phyloP scores from a whole-genome alignment of 53 echinoderm and acorn worm genomes.

The Patiria pectinifera region DNA sequence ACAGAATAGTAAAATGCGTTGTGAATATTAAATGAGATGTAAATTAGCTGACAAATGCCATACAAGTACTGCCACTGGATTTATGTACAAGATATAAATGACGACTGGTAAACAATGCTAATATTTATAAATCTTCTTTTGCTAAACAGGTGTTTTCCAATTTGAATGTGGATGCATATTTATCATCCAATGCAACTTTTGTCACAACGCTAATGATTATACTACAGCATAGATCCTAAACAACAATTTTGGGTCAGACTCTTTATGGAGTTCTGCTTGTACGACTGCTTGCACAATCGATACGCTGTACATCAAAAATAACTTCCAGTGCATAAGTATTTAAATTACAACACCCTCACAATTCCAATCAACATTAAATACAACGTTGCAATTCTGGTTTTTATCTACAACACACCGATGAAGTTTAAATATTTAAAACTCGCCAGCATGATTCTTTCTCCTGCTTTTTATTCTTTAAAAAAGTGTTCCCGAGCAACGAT shows the following conservation, averaged over 20 bases:
- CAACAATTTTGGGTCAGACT: background rate
- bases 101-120: background rate
- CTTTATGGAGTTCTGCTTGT: background rate
- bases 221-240: background rate
- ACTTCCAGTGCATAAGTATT: background rate
- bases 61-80: slow-evolving; percentile 37
- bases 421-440: background rate
- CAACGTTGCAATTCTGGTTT: background rate
- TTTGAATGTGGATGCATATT: background rate
- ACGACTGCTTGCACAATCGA: background rate
- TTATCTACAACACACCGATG: background rate
- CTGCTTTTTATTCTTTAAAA: background rate
- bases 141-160: background rate
- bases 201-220: background rate
- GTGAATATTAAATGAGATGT: background rate
- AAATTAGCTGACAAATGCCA: background rate
- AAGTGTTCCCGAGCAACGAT: too few species aligned
- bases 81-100: background rate
- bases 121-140: background rate
- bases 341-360: slow-evolving; percentile 6
- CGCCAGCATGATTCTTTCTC: background rate
- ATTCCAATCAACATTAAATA: slow-evolving; percentile 25
- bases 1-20: background rate
- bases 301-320: background rate
- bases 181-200: background rate